Base-by-base conservation (phyloP, 2,797 vertebrate genomes). In the Carcharodon carcharias region DNA sequence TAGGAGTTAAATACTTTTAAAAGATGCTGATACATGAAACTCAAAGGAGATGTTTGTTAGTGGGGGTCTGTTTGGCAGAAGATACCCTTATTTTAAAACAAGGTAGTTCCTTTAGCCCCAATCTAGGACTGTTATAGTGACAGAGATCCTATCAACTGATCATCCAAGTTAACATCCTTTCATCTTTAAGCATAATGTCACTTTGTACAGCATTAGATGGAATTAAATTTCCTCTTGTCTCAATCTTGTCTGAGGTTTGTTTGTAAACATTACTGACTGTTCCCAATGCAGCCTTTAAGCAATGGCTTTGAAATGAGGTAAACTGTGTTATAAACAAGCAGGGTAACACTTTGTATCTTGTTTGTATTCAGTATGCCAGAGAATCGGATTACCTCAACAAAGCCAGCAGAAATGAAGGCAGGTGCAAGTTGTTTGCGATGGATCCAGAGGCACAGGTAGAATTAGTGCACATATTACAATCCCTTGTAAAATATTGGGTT, bases 341-440 rank as follows among this genome's bases (percentile, higher is more conserved):
- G 40, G n/a, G 7, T 45, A 31, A 67, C 40, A 50, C 69, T 94
- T 50, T 77, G 73, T 96, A 96, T 85, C 97, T 96, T 96, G 96
- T 97, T 96, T 97, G 77, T 97, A 91, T 97, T 96, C 97, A 99
- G 99, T 99, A 99, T 0, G 98, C 98, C 96, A 98, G 99, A 98
- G 99, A 99, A 98, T 99, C 99, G 0, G 99, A 99, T 96, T 99
- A 99, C 97, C 97, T 99, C 96, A 99, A 99, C 97, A 99, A 99
- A 97, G 98, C 99, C 96, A 99, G 98, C 98, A 98, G 99, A 97
- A 99, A 98, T 7, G 99, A 99, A 87, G 98, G 98, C 97, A 98
- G 99, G 97, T 99, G 98, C 96, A 99, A 98, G 97, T 98, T 99
- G 96, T 99, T 99, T 97, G 98, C 98, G 95, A 98, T 99, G 2